phyloP scores from a whole-genome alignment of 1,140 invertebrate species.

The Teleogryllus occipitalis region DNA sequence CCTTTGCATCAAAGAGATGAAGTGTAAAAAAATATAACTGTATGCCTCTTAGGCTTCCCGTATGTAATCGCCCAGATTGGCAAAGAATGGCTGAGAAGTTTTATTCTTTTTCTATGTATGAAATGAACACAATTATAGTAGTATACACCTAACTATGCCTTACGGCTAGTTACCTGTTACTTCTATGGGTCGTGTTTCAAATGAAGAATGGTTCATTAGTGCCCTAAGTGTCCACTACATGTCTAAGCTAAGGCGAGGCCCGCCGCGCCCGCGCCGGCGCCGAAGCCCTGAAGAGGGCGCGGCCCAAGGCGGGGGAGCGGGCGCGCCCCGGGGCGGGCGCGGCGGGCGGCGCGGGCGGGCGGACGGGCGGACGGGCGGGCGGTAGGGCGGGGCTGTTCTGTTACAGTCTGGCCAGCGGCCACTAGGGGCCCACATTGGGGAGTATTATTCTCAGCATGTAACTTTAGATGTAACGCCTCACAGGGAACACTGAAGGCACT shows the following conservation, averaged over 20 bases:
- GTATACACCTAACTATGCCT: background rate
- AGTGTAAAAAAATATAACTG: background rate
- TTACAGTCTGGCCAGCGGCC: constrained; percentile 2
- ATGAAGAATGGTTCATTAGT: background rate
- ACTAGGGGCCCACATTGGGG: background rate
- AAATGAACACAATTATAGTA: background rate
- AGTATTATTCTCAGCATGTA: background rate
- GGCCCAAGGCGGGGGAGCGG: background rate
- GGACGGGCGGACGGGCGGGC: background rate
- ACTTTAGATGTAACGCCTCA: background rate
- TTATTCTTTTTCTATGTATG: background rate
- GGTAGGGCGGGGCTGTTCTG: background rate
- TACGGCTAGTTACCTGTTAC: background rate
- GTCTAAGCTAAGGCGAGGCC: background rate
- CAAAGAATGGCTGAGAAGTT: constrained; percentile 1
- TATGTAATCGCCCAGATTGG: background rate
- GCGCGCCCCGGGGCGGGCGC: too few species aligned
- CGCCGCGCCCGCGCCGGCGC: too few species aligned
- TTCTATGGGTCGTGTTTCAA: background rate
- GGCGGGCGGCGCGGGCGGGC: too few species aligned
- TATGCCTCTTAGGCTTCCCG: background rate
- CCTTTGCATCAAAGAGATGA: background rate
- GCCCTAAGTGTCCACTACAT: background rate
- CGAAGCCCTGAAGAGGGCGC: background rate
- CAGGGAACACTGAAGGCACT: background rate